These are phyloP conservation scores for Limulus polyphemus DNA, from an alignment of 2,888 invertebrate genomes.

Conservation along the genomic window DNA sequence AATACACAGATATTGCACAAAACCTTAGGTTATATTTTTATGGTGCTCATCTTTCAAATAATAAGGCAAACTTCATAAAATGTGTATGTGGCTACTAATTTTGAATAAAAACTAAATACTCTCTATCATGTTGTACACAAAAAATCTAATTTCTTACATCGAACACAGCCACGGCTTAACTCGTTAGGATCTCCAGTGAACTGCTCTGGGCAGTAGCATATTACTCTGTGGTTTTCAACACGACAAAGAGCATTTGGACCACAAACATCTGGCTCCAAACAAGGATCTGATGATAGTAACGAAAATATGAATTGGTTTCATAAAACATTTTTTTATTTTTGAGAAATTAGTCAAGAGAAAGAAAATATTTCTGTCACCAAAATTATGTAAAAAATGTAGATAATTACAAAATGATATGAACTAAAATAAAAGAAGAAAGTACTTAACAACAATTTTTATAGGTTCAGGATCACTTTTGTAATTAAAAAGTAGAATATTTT, in stretches of 20 bases:
- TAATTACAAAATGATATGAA: no score
- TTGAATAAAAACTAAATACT: background rate
- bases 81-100: background rate
- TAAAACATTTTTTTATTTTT: no score
- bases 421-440: no score
- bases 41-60: no score
- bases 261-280: slow-evolving; percentile 50
- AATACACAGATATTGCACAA: no score
- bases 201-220: slow-evolving; percentile 56
- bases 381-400: background rate
- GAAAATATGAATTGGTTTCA: no score
- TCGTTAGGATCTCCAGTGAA: slow-evolving; percentile 57
- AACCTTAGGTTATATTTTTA: no score
- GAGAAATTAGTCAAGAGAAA: background rate
- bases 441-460: no score
- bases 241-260: slow-evolving; percentile 58
- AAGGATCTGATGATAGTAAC: slow-evolving; percentile 49
- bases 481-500: no score
- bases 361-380: background rate
- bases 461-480: no score
- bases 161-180: slow-evolving; percentile 21
- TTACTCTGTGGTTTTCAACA: slow-evolving; percentile 52
- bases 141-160: slow-evolving; percentile 9
- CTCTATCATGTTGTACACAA: background rate
- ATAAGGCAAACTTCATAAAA: no score